These are phyloP conservation scores for Phalloptychus januarius DNA, from an alignment of 2,797 vertebrate genomes.

Conservation along the genomic window DNA sequence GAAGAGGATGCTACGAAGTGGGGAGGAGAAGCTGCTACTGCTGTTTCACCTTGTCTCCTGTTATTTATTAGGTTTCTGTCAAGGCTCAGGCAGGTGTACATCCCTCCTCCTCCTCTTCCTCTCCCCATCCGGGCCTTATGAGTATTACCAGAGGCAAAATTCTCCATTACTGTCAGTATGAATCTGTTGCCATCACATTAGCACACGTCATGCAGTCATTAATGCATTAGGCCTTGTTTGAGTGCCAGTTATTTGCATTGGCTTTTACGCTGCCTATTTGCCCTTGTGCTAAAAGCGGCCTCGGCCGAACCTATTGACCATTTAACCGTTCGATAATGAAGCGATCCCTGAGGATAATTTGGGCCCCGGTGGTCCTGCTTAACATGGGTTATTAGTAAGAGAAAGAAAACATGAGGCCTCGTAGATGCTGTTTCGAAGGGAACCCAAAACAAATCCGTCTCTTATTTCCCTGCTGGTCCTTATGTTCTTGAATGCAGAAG, in stretches of 20 bases:
- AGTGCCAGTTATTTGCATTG: slow-evolving; percentile 81
- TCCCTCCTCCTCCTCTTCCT: slow-evolving; percentile 13
- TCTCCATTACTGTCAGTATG: slow-evolving; percentile 94
- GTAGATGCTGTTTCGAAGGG: slow-evolving; percentile 7
- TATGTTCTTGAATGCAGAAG: slow-evolving; percentile 19
- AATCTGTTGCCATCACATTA: slow-evolving; percentile 86
- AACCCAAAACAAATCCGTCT: not conserved
- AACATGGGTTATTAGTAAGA: slow-evolving; percentile 32
- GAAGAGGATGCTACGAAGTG: not conserved
- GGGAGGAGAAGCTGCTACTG: slow-evolving; percentile 57
- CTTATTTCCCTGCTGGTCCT: not conserved
- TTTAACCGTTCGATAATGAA: slow-evolving; percentile 80
- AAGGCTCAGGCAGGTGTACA: slow-evolving; percentile 83
- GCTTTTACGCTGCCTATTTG: slow-evolving; percentile 71
- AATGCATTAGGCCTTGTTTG: slow-evolving; percentile 85
- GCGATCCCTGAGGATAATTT: slow-evolving; percentile 59
- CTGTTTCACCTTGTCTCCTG: slow-evolving; percentile 91
- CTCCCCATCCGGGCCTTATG: slow-evolving; percentile 37
- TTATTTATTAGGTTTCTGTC: slow-evolving; percentile 87
- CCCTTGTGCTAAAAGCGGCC: slow-evolving; percentile 73
- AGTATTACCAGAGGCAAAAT: slow-evolving; percentile 90
- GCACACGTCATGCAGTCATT: slow-evolving; percentile 86
- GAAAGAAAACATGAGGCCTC: not conserved
- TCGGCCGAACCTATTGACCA: slow-evolving; percentile 70
- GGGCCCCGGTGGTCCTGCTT: slow-evolving; percentile 27